Evolutionary conservation across 2,888 invertebrate species (phyloP).

Genomic region (Cordilura impudica): DNA sequence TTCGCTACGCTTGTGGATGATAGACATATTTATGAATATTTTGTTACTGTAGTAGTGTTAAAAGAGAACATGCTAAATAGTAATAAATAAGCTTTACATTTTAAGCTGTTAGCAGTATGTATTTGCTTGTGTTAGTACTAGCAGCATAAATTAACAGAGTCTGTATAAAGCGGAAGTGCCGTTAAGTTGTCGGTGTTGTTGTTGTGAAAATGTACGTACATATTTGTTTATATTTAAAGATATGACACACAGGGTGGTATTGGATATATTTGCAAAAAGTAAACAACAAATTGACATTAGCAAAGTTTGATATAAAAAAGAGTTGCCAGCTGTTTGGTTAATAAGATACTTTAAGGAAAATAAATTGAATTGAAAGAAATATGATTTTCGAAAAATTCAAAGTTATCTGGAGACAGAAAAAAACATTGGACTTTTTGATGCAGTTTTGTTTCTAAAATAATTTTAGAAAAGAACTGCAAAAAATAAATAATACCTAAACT

Average conservation of each 20-base stretch:
- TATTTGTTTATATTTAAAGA: constrained; percentile 5
- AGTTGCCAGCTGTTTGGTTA: neutral
- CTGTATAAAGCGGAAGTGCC: constrained; percentile 47
- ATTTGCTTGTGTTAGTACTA: neutral
- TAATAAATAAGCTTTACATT: neutral
- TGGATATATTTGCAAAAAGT: constrained; percentile 2
- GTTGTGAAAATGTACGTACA: neutral
- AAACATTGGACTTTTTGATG: neutral
- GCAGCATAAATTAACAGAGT: constrained; percentile 1
- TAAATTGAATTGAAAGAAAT: too few relatives aligned
- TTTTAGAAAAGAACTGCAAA: too few relatives aligned
- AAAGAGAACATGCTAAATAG: constrained; percentile 1
- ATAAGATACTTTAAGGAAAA: neutral
- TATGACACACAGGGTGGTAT: constrained; percentile 1
- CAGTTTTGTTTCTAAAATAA: too few relatives aligned
- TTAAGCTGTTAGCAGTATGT: neutral
- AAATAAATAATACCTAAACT: too few relatives aligned
- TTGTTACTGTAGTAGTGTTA: constrained; percentile 25
- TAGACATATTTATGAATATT: constrained; percentile 20
- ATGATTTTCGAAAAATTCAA: too few relatives aligned
- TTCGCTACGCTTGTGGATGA: constrained; percentile 31
- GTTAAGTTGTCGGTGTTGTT: neutral
- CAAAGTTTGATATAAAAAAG: constrained; percentile 11
- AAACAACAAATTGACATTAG: constrained; percentile 32
- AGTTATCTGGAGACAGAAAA: neutral